These are phyloP conservation scores for Nyctalus aviator DNA, from an alignment of 2,797 vertebrate species.

Conservation along the genomic window DNA sequence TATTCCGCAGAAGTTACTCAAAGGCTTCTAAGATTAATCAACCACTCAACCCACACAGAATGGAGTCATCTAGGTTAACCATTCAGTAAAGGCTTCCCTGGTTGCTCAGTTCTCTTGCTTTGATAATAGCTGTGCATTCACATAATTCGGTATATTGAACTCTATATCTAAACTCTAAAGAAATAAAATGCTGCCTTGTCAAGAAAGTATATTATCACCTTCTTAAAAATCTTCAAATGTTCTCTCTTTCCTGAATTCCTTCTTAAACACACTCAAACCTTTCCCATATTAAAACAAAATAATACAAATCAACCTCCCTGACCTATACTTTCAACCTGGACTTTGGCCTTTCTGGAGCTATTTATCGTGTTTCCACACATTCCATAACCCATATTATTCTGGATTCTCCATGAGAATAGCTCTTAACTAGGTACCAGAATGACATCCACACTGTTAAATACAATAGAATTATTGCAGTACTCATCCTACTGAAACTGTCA, in stretches of 20 bases:
- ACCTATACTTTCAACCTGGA: not conserved
- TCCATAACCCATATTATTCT: not conserved
- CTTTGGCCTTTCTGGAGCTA: not conserved
- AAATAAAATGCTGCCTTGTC: not conserved
- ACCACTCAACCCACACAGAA: not conserved
- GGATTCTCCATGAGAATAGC: not conserved
- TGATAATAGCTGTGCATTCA: not conserved
- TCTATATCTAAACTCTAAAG: not conserved
- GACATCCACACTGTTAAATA: not conserved
- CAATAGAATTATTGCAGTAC: not conserved
- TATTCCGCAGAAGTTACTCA: constrained; percentile 18
- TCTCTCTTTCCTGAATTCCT: not conserved
- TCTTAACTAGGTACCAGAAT: constrained; percentile 13
- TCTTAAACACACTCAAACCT: not conserved
- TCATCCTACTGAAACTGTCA: not conserved
- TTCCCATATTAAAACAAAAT: constrained; percentile 17
- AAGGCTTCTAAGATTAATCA: not conserved
- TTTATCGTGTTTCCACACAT: not conserved
- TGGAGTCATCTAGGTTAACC: not conserved
- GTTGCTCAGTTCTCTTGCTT: not conserved
- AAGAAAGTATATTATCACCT: not conserved
- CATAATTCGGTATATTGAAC: not conserved
- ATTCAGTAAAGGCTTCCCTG: not conserved
- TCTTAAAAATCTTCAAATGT: not conserved
- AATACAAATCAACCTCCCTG: not conserved